These are phyloP conservation scores for Lepidochitona cinerea DNA, from an alignment of 2,888 invertebrate genomes.

Conservation along the genomic window DNA sequence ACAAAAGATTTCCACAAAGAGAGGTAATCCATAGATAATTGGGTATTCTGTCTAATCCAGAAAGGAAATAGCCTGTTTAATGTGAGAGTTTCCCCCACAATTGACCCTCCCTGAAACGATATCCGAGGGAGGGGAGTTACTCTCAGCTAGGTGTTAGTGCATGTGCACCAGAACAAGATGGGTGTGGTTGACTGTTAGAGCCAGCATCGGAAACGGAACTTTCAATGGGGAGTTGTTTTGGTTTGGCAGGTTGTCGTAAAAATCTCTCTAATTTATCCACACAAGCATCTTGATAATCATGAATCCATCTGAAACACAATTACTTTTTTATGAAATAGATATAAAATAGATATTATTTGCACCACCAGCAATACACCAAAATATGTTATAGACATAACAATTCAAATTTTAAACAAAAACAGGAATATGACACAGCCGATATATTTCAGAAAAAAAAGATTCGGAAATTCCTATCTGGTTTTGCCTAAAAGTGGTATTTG, in stretches of 20 bases:
- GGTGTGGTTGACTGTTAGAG: background rate
- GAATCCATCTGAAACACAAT: conserved; percentile 82
- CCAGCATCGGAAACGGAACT: conserved; percentile 4
- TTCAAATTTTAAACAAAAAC: too few relatives aligned
- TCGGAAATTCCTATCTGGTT: too few relatives aligned
- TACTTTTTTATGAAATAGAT: background rate
- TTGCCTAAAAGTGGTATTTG: too few relatives aligned
- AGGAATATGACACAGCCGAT: too few relatives aligned
- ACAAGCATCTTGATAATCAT: conserved; percentile 98
- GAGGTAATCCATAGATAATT: conserved; percentile 9
- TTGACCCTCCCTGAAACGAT: background rate
- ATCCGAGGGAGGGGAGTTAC: background rate
- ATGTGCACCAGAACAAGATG: conserved; percentile 3
- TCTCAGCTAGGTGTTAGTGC: conserved; percentile 1
- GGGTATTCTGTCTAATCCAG: too few relatives aligned
- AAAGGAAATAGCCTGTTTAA: too few relatives aligned
- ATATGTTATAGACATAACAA: too few relatives aligned
- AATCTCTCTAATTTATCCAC: conserved; percentile 98
- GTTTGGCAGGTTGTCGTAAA: conserved; percentile 72
- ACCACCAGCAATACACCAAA: too few relatives aligned
- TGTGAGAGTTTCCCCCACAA: too few relatives aligned
- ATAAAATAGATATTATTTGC: background rate
- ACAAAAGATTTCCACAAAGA: background rate
- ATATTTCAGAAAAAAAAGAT: too few relatives aligned
- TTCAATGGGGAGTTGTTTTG: conserved; percentile 3